Conservation (phyloP, 2,797 vertebrate genomes). For the Manis pentadactyla region DNA sequence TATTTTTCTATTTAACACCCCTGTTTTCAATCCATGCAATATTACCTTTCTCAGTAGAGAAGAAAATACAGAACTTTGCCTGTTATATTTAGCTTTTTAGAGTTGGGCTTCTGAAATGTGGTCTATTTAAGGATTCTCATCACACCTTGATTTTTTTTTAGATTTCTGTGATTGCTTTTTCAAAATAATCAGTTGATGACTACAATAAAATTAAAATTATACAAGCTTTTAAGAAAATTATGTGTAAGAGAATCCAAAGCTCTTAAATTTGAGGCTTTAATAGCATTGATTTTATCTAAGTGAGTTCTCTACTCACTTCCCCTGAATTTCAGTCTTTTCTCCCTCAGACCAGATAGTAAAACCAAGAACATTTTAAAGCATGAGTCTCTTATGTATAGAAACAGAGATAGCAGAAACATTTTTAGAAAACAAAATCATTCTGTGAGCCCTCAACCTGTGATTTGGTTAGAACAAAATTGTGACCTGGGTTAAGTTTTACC, state of each 20-base stretch:
- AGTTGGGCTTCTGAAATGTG: slow-evolving; percentile 8
- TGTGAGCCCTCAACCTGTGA: neutral
- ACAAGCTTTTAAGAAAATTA: slow-evolving; percentile 47
- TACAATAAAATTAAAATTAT: slow-evolving; percentile 59
- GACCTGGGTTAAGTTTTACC: neutral
- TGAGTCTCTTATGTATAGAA: neutral
- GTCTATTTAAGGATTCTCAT: slow-evolving; percentile 37
- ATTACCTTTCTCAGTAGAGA: neutral
- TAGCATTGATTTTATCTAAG: neutral
- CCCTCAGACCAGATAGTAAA: neutral
- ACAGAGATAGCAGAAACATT: neutral
- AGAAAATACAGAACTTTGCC: neutral
- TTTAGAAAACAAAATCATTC: neutral
- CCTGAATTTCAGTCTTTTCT: neutral
- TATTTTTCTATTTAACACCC: neutral
- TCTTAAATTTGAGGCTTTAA: neutral
- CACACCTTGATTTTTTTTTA: slow-evolving; percentile 55
- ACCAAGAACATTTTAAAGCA: neutral
- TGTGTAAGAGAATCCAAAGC: slow-evolving; percentile 16
- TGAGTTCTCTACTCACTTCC: neutral
- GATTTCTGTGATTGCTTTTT: slow-evolving; percentile 53
- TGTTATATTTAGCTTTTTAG: neutral
- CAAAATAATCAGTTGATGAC: slow-evolving; percentile 27
- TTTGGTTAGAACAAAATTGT: neutral
- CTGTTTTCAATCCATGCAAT: neutral